Conservation (phyloP, 2,113 vertebrate species). For the Zosterops hypoxanthus region DNA sequence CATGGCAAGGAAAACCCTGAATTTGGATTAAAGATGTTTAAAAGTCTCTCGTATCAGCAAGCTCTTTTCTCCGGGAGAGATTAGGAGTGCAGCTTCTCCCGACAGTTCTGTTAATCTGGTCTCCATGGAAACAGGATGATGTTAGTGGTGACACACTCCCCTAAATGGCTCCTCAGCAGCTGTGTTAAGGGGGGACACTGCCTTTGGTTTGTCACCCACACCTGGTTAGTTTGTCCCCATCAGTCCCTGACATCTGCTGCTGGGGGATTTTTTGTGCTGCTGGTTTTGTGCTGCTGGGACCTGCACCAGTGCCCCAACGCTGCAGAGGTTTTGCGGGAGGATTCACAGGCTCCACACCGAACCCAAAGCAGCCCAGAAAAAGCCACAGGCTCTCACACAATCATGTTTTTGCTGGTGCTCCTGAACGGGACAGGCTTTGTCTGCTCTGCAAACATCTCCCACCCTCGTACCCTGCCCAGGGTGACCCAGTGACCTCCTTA, state of each 20-base stretch:
- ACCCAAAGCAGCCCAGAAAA: neutral
- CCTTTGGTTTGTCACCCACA: constrained; percentile 11
- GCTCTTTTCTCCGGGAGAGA: constrained; percentile 38
- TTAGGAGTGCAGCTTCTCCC: neutral
- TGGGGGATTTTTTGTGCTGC: neutral
- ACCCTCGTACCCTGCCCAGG: neutral
- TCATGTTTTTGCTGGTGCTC: neutral
- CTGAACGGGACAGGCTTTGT: neutral
- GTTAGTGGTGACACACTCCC: constrained; percentile 3
- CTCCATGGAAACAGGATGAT: constrained; percentile 73
- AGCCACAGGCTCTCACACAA: neutral
- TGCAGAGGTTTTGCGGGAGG: neutral
- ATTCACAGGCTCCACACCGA: neutral
- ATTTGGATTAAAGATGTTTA: constrained; percentile 48
- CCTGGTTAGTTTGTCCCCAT: neutral
- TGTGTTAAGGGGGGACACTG: neutral
- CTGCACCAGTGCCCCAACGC: neutral
- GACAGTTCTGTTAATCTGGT: constrained; percentile 55
- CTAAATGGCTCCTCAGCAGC: constrained; percentile 49
- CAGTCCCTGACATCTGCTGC: neutral
- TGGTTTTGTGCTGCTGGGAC: neutral
- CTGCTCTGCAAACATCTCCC: neutral
- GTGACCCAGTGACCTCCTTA: neutral
- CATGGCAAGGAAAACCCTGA: constrained; percentile 6
- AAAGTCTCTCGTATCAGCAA: constrained; percentile 37